Conservation (phyloP, 2,888 invertebrate genomes). For the Altica lythri region DNA sequence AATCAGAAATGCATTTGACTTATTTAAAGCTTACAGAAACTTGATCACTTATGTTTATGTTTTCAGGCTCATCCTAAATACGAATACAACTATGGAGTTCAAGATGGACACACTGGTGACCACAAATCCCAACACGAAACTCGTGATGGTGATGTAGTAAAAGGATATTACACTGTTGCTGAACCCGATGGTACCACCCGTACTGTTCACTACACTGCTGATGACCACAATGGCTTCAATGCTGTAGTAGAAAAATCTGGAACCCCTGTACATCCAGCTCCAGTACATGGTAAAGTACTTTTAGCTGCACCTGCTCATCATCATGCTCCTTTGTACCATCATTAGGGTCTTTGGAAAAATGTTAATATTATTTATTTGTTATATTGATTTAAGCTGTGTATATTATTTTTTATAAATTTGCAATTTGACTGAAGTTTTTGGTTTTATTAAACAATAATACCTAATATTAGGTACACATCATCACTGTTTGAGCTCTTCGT, state of each 20-base stretch:
- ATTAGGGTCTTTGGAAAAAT: conserved; percentile 16
- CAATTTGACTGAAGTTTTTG: conserved; percentile 6
- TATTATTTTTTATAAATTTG: conserved; percentile 5
- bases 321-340: conserved; percentile 29
- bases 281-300: conserved; percentile 24
- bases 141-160: conserved; percentile 63
- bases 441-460: conserved; percentile 5
- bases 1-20: too few relatives aligned
- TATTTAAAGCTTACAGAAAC: too few relatives aligned
- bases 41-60: too few relatives aligned
- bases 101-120: conserved; percentile 64
- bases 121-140: conserved; percentile 61
- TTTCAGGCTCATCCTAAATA: conserved; percentile 36
- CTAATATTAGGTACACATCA: too few relatives aligned
- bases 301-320: conserved; percentile 23
- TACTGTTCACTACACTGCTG: conserved; percentile 67
- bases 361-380: conserved; percentile 2
- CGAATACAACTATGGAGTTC: conserved; percentile 61
- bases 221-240: conserved; percentile 64
- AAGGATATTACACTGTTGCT: conserved; percentile 65
- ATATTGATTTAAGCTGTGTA: background rate
- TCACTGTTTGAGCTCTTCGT: too few relatives aligned
- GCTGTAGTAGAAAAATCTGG: conserved; percentile 50
- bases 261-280: conserved; percentile 37
- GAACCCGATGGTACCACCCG: conserved; percentile 66